These are phyloP conservation scores for Anolis sagrei DNA, from an alignment of 2,113 vertebrate species.

Conservation along the genomic window DNA sequence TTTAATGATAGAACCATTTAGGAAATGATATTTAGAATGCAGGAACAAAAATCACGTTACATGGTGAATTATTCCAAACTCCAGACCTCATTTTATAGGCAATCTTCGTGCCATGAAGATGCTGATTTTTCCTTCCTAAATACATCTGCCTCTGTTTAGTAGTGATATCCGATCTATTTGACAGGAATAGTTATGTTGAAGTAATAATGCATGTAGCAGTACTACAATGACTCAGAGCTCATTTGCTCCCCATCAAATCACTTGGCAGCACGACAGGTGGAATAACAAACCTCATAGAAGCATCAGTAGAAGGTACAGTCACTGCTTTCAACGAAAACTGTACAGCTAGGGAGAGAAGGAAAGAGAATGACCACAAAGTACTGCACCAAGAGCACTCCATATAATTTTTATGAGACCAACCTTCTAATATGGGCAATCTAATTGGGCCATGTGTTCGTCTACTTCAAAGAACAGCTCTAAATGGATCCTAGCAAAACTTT, in stretches of 20 bases:
- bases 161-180: slow-evolving; percentile 60
- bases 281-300: slow-evolving; percentile 52
- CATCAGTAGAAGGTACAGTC: slow-evolving; percentile 37
- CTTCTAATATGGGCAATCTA: neutral
- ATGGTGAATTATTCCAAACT: neutral
- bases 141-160: slow-evolving; percentile 63
- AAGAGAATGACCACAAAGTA: neutral
- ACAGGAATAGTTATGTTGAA: slow-evolving; percentile 65
- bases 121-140: slow-evolving; percentile 35
- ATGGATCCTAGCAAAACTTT: neutral
- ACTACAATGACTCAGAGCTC: slow-evolving; percentile 64
- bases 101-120: slow-evolving; percentile 32
- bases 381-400: slow-evolving; percentile 13
- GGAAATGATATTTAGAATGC: too few relatives aligned
- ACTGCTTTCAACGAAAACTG: slow-evolving; percentile 42
- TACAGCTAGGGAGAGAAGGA: slow-evolving; percentile 26
- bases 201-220: slow-evolving; percentile 67
- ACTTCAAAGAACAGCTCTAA: neutral
- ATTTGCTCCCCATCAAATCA: slow-evolving; percentile 64
- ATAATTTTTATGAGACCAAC: neutral
- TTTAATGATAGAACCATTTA: too few relatives aligned
- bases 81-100: slow-evolving; percentile 44
- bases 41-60: too few relatives aligned
- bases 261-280: slow-evolving; percentile 64
- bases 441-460: neutral